A percentile compares a stretch with the other conserved stretches of the same genome.
These are phyloP conservation scores for Torymus texanus DNA, from an alignment of 2,888 invertebrate genomes.

Conservation along the genomic window DNA sequence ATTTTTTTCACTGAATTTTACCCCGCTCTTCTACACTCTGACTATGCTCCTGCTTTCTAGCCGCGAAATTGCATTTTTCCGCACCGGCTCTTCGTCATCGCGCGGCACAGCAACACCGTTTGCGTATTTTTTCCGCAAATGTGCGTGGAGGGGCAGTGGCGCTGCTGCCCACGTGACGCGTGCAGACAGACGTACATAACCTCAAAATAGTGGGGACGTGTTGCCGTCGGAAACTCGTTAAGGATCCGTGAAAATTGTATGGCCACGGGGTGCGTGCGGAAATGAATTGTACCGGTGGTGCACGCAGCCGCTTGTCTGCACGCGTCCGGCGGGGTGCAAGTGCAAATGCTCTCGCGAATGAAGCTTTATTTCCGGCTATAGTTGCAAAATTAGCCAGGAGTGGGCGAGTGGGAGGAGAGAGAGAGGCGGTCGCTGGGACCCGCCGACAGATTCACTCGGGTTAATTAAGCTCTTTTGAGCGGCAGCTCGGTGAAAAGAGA, in stretches of 20 bases:
- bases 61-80: constrained; percentile 43
- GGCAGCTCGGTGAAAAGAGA: neutral
- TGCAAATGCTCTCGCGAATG: constrained; percentile 24
- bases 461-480: constrained; percentile 38
- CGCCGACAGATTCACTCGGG: constrained; percentile 16
- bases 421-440: neutral
- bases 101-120: neutral
- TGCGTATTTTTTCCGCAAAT: too few species aligned
- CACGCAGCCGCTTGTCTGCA: too few species aligned
- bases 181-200: too few species aligned
- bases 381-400: constrained; percentile 38
- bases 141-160: too few species aligned
- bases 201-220: neutral
- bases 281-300: constrained; percentile 62
- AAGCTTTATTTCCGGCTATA: constrained; percentile 44
- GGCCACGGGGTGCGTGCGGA: constrained; percentile 44
- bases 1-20: constrained; percentile 12
- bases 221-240: constrained; percentile 63
- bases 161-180: too few species aligned
- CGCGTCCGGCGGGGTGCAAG: neutral
- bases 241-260: constrained; percentile 64
- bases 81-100: neutral
- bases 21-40: neutral
- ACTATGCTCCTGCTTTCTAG: neutral
- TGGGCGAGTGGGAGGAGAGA: too few species aligned